These are phyloP conservation scores for Lonchura striata DNA, from an alignment of 2,113 vertebrate species.

Conservation along the genomic window DNA sequence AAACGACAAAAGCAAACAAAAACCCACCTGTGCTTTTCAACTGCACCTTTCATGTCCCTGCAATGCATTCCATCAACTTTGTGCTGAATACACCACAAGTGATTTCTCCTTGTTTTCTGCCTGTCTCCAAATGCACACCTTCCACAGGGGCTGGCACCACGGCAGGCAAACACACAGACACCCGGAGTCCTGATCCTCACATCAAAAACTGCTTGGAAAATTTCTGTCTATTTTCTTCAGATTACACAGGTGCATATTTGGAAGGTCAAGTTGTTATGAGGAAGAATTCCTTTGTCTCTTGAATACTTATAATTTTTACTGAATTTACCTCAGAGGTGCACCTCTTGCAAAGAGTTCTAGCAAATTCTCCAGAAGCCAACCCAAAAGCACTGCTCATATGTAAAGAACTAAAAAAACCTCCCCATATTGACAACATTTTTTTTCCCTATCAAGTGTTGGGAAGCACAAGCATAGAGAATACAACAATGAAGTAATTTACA, in stretches of 20 bases:
- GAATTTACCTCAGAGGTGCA: not conserved
- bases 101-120: not conserved
- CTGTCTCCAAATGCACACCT: not conserved
- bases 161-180: not conserved
- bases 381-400: not conserved
- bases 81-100: not conserved
- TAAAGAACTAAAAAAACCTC: not conserved
- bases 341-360: not conserved
- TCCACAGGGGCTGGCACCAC: not conserved
- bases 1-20: conserved; percentile 4
- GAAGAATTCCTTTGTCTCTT: not conserved
- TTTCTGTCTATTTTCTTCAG: not conserved
- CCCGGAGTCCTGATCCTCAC: not conserved
- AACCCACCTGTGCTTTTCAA: conserved; percentile 23
- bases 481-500: not conserved
- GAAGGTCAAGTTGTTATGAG: not conserved
- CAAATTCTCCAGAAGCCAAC: not conserved
- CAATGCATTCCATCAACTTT: not conserved
- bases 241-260: not conserved
- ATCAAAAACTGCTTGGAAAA: not conserved
- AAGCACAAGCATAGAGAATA: not conserved
- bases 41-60: not conserved
- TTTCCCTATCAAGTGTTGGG: not conserved
- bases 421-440: not conserved
- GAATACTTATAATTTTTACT: not conserved